Evolutionary conservation across 2,888 invertebrate genomes (phyloP).

Genomic region (Dolichomitus sp.): DNA sequence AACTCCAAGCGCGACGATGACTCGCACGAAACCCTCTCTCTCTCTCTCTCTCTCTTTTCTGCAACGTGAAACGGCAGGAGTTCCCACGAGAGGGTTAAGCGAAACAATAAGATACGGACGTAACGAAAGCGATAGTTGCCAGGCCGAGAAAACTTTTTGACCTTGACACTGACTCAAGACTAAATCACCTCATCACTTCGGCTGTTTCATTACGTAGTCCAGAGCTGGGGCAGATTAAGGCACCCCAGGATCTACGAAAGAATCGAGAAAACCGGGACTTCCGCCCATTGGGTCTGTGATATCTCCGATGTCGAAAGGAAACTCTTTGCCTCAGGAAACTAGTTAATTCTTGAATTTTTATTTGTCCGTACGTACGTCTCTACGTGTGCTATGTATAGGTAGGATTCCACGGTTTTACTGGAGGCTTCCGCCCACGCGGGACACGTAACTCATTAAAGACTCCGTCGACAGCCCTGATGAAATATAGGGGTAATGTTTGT

Average conservation of each 20-base stretch:
- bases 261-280: constrained; percentile 35
- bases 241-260: constrained; percentile 31
- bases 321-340: constrained; percentile 6
- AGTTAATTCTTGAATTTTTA: constrained; percentile 1
- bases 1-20: constrained; percentile 47
- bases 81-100: constrained; percentile 53
- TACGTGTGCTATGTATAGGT: not conserved
- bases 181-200: constrained; percentile 18
- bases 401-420: constrained; percentile 40
- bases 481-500: not conserved
- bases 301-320: constrained; percentile 18
- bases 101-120: constrained; percentile 46
- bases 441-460: constrained; percentile 38
- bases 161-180: constrained; percentile 47
- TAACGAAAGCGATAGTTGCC: constrained; percentile 42
- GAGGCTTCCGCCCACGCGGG: constrained; percentile 20
- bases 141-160: constrained; percentile 31
- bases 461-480: not conserved
- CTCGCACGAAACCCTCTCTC: constrained; percentile 6
- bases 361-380: not conserved
- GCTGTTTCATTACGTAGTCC: not conserved
- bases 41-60: constrained; percentile 2
- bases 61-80: constrained; percentile 14
- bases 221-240: not conserved
- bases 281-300: not conserved